Percentiles rank a stretch among this genome's conserved stretches.
phyloP scores from a whole-genome alignment of 2,797 vertebrate genomes.

The Dendrocincla tyrannina region DNA sequence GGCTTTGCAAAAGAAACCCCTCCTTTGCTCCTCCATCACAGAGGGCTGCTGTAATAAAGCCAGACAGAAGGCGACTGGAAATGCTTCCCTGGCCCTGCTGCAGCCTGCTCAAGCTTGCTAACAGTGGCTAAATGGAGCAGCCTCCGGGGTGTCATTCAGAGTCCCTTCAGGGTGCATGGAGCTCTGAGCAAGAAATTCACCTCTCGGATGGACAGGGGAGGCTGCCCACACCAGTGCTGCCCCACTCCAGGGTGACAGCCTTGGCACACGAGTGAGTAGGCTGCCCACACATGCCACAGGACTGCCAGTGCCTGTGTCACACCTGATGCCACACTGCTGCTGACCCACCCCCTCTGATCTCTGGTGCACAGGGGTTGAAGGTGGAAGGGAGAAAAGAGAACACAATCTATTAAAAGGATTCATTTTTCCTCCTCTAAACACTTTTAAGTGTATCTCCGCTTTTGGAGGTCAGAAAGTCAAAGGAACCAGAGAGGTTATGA shows the following conservation, averaged over 20 bases:
- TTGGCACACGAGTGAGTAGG: fast-evolving
- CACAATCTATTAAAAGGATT: fast-evolving
- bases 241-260: fast-evolving
- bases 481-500: not conserved
- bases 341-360: fast-evolving
- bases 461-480: not conserved
- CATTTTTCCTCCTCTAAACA: not conserved
- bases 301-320: fast-evolving
- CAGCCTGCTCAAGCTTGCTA: fast-evolving
- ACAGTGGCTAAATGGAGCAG: fast-evolving
- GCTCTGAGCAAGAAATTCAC: not conserved
- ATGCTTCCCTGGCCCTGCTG: too few relatives aligned
- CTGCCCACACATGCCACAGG: fast-evolving
- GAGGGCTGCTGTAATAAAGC: too few relatives aligned
- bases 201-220: not conserved
- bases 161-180: fast-evolving
- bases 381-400: fast-evolving
- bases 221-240: fast-evolving
- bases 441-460: not conserved
- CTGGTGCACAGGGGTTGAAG: fast-evolving
- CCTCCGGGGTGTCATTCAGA: not conserved
- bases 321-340: fast-evolving
- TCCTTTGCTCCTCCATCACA: not conserved
- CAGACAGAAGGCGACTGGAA: not conserved
- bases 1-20: not conserved